Evolutionary conservation across 2,797 vertebrate species (phyloP), one percentile per base, ranked within the genome.

Genomic region (Takifugu ocellatus): DNA sequence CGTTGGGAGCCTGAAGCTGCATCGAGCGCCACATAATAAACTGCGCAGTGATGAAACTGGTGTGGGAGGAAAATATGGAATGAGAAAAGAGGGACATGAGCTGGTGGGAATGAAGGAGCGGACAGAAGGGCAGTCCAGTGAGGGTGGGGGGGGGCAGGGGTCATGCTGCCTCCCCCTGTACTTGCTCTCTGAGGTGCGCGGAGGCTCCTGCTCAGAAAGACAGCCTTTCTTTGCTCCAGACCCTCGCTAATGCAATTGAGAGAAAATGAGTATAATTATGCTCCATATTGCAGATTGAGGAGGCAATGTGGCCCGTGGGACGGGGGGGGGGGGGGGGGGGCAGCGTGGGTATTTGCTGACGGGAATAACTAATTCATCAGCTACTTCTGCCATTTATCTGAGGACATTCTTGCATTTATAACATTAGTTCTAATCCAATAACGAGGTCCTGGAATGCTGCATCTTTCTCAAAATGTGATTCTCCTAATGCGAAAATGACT

Each of bases 201-300:
- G 84, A 82, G 70, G 57, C 66, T 77, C 67, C 65, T 54, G 73
- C 56, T 74, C 83, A 91, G 90, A 94, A 93, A 93, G 91, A 77
- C 61, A 54, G 74, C 82, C 85, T 93, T 92, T 92, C 90, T 94
- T 90, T 80, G 73, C 84, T 74, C 88, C 65, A 75, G 82, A 77
- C 90, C 87, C 82, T 82, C 63, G 47, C 90, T 92, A 92, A 94
- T 90, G 90, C 87, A 89, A 93, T 93, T 87, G 88, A 91, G 90
- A 86, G 88, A 87, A 39, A 92, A 93, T 94, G 90, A 90, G 90
- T 88, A 88, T 90, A 92, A 93, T 91, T 89, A 89, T 85, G 81
- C 89, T 89, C 83, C 76, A 75, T 88, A 85, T 86, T 85, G 88
- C 82, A 79, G 81, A 88, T 85, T 81, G 83, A 82, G 82, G 68